Percentiles rank a stretch among this genome's conserved stretches.
Evolutionary conservation across 1,140 invertebrate species (phyloP).

Genomic region (Penaeus chinensis): DNA sequence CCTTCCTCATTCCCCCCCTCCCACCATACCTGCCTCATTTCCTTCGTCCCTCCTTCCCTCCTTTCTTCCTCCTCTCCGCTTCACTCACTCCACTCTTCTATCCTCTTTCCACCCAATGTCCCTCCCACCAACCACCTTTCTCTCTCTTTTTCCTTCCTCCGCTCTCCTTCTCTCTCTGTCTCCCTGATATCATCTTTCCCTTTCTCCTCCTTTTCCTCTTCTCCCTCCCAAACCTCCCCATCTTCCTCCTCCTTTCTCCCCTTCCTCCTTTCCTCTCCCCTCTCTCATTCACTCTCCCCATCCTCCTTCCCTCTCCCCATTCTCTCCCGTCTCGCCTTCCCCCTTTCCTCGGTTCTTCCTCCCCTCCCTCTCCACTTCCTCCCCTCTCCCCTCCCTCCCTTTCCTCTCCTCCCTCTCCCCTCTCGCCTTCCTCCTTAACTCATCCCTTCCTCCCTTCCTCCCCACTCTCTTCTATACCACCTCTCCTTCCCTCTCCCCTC

Average conservation of each 20-base stretch:
- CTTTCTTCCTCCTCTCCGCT: not conserved
- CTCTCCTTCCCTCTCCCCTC: too few species aligned
- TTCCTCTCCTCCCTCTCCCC: not conserved
- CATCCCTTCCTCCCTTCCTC: not conserved
- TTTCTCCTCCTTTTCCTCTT: not conserved
- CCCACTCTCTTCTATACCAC: too few species aligned
- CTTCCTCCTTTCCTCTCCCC: not conserved
- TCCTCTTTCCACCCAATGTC: not conserved
- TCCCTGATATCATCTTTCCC: not conserved
- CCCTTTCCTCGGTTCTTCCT: not conserved
- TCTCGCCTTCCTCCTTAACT: not conserved
- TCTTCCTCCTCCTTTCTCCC: not conserved
- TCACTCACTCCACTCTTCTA: not conserved
- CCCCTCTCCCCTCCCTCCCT: not conserved
- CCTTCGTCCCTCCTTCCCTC: not conserved
- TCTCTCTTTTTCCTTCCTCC: conserved; percentile 7
- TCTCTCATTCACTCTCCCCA: too few species aligned
- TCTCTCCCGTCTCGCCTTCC: not conserved
- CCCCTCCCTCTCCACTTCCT: too few species aligned
- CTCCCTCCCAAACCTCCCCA: too few species aligned
- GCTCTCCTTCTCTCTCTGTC: not conserved
- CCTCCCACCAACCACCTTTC: not conserved
- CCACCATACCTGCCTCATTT: not conserved
- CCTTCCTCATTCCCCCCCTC: not conserved
- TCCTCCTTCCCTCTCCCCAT: not conserved